Base-by-base conservation (phyloP, 2,888 invertebrate species). In the Noctuana brunneofusca region DNA sequence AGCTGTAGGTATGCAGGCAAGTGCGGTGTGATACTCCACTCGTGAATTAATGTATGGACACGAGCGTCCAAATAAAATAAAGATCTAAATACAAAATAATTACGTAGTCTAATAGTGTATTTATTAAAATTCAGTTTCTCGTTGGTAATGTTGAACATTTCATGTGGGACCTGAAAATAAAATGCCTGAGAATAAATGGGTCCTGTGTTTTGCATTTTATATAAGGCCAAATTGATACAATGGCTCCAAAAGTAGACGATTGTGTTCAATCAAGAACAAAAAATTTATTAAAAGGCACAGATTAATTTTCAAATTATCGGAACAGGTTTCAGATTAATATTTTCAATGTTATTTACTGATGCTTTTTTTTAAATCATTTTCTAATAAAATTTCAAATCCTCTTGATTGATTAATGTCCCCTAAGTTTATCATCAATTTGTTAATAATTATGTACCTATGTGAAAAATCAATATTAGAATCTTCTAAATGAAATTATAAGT, bases 21-120 rank as follows among this genome's bases (percentile, higher is more conserved):
- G 49, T 43, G 62, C 58, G 66, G 55, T 55, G 66, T 66, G 67
- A 65, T 59, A 64, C 64, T 49, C 60, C 54, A 56, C 58, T 14
- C 38, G 22, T 41, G 27, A 20, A 46, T 20, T 2, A 9, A 43
- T 20, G n/a, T n/a, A n/a, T n/a, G 9, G 41, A 41, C 16, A n/a
- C 41, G 16, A 16, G 41, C 41, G 41, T 41, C 16, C 16, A 16
- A 41, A 41, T 14, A 41, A 41, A 41, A 16, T 41, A 8, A 41
- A 16, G 16, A 41, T 41, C 6, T 41, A 8, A 41, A 41, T 41
- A 41, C 2, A 41, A 41, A 41, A 41, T 16, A 16, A 43, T 3
- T 18, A 43, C 43, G 18, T 43, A 43, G 43, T 43, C 11, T 43
- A 43, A 18, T 43, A 43, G 43, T 43, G 43, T 43, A 43, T 18